Evolutionary conservation across 2,113 vertebrate species (phyloP).

Genomic region (Rhea pennata): DNA sequence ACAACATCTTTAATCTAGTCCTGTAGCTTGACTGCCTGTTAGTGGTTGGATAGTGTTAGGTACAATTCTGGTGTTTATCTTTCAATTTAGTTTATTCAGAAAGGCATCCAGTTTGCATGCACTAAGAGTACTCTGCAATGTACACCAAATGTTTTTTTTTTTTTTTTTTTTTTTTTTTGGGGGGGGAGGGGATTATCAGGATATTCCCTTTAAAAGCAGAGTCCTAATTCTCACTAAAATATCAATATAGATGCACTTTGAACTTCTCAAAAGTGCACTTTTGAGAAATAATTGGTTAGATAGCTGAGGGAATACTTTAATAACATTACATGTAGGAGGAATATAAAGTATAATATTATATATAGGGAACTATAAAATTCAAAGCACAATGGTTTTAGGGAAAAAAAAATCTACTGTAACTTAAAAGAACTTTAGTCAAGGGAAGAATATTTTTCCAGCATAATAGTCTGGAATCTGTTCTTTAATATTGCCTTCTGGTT

Average conservation of each 20-base stretch:
- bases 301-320: neutral
- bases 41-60: neutral
- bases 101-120: neutral
- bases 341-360: neutral
- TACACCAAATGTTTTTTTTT: neutral
- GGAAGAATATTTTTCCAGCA: neutral
- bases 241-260: neutral
- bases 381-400: neutral
- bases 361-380: neutral
- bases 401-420: neutral
- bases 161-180: too few species aligned
- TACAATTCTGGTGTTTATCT: neutral
- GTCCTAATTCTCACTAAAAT: neutral
- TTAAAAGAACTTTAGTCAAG: neutral
- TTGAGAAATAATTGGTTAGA: neutral
- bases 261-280: neutral
- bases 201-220: neutral
- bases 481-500: conserved; percentile 15
- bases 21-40: neutral
- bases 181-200: neutral
- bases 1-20: neutral
- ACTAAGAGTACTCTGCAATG: neutral
- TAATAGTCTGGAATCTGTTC: neutral
- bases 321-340: neutral
- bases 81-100: neutral